Conservation (phyloP, 2,888 invertebrate species). For the Lochmaea crataegi region DNA sequence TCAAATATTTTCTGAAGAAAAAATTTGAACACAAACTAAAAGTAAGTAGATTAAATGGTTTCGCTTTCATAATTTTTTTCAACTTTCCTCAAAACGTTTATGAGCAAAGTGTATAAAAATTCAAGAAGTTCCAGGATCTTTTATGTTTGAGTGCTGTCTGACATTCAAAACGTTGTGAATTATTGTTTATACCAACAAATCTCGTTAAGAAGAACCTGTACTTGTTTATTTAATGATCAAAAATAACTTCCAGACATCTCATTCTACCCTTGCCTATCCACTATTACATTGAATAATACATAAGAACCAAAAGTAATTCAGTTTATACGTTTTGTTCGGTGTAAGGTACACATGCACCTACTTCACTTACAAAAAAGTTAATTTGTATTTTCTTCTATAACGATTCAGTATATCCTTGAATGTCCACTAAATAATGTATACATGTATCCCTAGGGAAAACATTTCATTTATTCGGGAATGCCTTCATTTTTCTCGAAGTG, state of each 20-base stretch:
- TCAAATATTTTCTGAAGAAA: too few species aligned
- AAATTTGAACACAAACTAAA: too few species aligned
- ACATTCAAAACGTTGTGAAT: not conserved
- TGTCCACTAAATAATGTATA: constrained; percentile 62
- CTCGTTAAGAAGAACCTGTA: not conserved
- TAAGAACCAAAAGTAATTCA: constrained; percentile 25
- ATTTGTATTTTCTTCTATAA: constrained; percentile 45
- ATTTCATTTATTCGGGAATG: constrained; percentile 66
- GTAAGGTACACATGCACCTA: constrained; percentile 20
- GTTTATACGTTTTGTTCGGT: constrained; percentile 18
- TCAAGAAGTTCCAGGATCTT: too few species aligned
- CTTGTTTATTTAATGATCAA: not conserved
- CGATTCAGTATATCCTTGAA: constrained; percentile 50
- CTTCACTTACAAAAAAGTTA: constrained; percentile 35
- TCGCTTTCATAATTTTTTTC: too few species aligned
- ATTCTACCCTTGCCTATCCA: not conserved
- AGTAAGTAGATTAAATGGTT: too few species aligned
- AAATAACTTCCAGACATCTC: not conserved
- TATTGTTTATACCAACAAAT: not conserved
- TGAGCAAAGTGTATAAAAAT: too few species aligned
- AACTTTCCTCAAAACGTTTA: too few species aligned
- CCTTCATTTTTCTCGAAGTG: constrained; percentile 65
- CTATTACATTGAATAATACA: constrained; percentile 25
- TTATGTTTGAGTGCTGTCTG: not conserved
- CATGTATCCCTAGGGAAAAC: constrained; percentile 59